Evolutionary conservation across 2,888 invertebrate species (phyloP).

Genomic region (Adela reaumurella): DNA sequence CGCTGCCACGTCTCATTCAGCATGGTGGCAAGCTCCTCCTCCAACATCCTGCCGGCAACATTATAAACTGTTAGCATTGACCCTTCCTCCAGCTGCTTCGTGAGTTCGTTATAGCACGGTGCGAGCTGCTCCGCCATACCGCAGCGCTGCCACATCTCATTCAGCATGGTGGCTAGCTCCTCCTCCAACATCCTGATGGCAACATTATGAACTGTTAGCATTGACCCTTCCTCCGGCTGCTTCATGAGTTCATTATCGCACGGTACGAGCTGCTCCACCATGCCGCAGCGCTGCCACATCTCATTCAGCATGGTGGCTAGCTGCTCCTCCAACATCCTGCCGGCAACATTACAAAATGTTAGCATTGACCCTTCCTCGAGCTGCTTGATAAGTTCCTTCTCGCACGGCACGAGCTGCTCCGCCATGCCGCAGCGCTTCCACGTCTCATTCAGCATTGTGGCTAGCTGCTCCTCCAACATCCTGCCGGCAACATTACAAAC

Average conservation of each 20-base stretch:
- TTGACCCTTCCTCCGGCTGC: no score
- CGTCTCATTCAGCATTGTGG: slow-evolving; percentile 33
- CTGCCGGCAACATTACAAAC: no score
- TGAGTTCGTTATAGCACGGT: background rate
- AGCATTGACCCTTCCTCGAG: slow-evolving; percentile 14
- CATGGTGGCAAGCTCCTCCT: slow-evolving; percentile 31
- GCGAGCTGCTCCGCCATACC: no score
- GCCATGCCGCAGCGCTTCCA: slow-evolving; percentile 44
- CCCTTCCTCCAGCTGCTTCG: no score
- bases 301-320: slow-evolving; percentile 37
- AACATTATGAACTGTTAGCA: no score
- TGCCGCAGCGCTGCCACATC: slow-evolving; percentile 36
- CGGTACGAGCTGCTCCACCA: slow-evolving; percentile 35
- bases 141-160: background rate
- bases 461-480: slow-evolving; percentile 38
- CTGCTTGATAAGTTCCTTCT: slow-evolving; percentile 26
- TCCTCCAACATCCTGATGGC: no score
- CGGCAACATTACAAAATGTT: no score
- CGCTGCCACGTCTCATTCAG: slow-evolving; percentile 5
- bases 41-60: no score
- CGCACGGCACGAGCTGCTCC: slow-evolving; percentile 29
- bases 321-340: slow-evolving; percentile 36
- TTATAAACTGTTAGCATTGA: no score
- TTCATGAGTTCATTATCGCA: slow-evolving; percentile 28
- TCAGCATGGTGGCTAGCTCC: slow-evolving; percentile 30